Evolutionary conservation across 2,113 vertebrate genomes (phyloP), one percentile per base, ranked within the genome.

Genomic region (Neodontobutis hainanensis): DNA sequence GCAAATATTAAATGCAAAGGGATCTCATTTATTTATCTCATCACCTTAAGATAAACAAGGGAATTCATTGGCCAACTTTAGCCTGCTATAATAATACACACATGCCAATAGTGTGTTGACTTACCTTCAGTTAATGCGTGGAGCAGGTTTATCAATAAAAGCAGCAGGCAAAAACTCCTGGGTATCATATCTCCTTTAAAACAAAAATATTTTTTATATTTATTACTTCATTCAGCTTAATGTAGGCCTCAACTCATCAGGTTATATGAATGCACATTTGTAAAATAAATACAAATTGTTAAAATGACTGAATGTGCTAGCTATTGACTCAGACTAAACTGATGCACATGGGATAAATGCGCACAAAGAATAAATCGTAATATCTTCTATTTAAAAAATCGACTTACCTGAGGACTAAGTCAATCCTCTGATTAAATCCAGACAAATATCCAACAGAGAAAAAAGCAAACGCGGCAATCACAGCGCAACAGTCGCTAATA

Each of bases 161-260:
- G 84, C 80, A 95, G 82, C 85, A 93, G 91, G 83, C 92, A 77
- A 64, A 94, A 85, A 70, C 85, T 86, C 83, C 85, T 91, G 82
- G 88, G 91, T 78, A 92, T 90, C 92, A 94, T 97, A 86, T 88
- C 91, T 90, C 87, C 94, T 95, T 82, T 8, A 89, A 89, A 75
- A 83, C 65, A 89, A 35, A 76, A n/a, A 65, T 73, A 69, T 48
- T 57, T 73, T 76, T 36, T 4, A 15, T n/a, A 12, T 11, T n/a
- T 34, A 7, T 14, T 35, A 34, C 0, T n/a, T 6, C 15, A 19
- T 9, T 15, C 32, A 55, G 0, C 19, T 55, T 36, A 10, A 46
- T 14, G 5, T n/a, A n/a, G 3, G 11, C 12, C 32, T 36, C 51
- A 36, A n/a, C 19, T 27, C 19, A 27, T n/a, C n/a, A n/a, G n/a